Percentiles rank a stretch among this genome's conserved stretches.
Evolutionary conservation across 2,113 vertebrate genomes (phyloP).

Genomic region (Typhlomys cinereus): DNA sequence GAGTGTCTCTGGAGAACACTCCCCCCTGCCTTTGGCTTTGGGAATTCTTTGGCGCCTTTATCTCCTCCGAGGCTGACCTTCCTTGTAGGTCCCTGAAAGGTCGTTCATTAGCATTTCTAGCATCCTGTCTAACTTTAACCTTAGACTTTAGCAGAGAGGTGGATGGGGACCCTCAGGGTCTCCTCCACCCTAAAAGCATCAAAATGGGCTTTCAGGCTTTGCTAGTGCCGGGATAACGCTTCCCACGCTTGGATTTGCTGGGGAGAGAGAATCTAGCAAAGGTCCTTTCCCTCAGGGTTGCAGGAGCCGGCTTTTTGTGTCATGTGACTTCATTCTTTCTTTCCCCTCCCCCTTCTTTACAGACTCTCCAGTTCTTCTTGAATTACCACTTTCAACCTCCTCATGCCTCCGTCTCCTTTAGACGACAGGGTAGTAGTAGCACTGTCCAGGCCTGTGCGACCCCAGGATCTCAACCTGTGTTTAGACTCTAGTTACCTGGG

Average conservation of each 20-base stretch:
- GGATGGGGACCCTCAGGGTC: neutral
- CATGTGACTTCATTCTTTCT: conserved; percentile 54
- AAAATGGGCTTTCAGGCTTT: neutral
- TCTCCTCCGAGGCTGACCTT: neutral
- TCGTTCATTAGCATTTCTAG: conserved; percentile 56
- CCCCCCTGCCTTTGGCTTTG: conserved; percentile 30
- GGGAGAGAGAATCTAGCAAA: neutral
- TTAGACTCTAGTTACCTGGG: conserved; percentile 96
- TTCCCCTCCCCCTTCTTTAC: conserved; percentile 74
- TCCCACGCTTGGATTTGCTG: neutral
- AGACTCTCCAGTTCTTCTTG: conserved; percentile 94
- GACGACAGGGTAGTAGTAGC: conserved; percentile 99
- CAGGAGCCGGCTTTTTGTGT: conserved; percentile 30
- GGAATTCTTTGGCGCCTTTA: neutral
- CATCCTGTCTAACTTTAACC: conserved; percentile 1
- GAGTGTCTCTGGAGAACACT: neutral
- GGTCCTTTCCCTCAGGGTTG: conserved; percentile 19
- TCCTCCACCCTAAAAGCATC: neutral
- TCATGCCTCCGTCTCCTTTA: conserved; percentile 99
- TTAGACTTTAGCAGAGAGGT: neutral
- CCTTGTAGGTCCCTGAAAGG: neutral
- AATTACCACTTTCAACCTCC: conserved; percentile 93
- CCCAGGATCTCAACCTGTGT: conserved; percentile 98
- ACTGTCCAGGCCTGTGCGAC: conserved; percentile 97
- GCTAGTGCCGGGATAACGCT: neutral